Percentiles rank a stretch among this genome's conserved stretches.
Conservation (phyloP, 2,113 vertebrate genomes). For the Lepus europaeus region DNA sequence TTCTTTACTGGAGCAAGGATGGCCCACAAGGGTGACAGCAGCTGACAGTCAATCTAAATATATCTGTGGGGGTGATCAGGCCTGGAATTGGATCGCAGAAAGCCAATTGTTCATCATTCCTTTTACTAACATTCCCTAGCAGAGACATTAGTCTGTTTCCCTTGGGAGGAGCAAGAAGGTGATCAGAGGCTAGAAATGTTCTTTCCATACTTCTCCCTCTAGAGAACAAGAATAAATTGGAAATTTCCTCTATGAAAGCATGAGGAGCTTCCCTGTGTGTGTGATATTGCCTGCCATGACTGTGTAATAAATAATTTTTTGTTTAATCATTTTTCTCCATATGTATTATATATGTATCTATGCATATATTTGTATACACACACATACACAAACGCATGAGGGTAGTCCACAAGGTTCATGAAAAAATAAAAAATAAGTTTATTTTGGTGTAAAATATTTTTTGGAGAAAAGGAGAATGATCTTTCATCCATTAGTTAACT, state of each 20-base stretch:
- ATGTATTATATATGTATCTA: neutral
- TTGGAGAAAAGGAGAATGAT: too few relatives aligned
- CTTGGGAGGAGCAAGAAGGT: neutral
- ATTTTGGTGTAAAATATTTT: too few relatives aligned
- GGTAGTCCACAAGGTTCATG: too few relatives aligned
- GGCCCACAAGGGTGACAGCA: neutral
- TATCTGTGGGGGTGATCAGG: neutral
- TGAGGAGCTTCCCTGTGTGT: neutral
- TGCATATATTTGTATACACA: neutral
- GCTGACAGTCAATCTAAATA: neutral
- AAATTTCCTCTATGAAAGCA: conserved; percentile 45
- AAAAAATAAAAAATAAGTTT: too few relatives aligned
- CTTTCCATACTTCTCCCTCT: neutral
- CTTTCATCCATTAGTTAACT: too few relatives aligned
- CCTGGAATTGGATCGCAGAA: neutral
- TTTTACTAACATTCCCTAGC: neutral
- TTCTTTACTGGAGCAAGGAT: neutral
- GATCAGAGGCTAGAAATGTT: neutral
- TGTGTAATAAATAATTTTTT: neutral
- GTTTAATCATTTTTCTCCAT: neutral
- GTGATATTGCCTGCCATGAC: neutral
- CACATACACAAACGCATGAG: too few relatives aligned
- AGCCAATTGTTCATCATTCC: neutral
- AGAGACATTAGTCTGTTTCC: neutral
- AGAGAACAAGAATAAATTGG: neutral